Evolutionary conservation across 1,140 invertebrate genomes (phyloP).

Genomic region (Coptotermes formosanus): DNA sequence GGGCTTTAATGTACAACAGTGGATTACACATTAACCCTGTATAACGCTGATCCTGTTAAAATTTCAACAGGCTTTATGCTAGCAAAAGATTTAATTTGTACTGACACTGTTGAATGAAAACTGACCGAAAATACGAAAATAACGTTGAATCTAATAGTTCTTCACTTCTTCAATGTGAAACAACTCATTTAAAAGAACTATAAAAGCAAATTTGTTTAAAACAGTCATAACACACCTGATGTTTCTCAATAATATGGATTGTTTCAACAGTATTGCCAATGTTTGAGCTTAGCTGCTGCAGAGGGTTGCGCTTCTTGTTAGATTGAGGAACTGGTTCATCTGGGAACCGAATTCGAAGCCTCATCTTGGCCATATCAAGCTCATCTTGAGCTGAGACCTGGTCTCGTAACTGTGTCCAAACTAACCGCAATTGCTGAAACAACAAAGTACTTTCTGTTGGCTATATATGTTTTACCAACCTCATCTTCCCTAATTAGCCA

Average conservation of each 20-base stretch:
- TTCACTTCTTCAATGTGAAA: too few species aligned
- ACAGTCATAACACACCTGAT: conserved; percentile 47
- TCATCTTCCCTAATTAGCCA: too few species aligned
- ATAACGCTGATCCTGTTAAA: too few species aligned
- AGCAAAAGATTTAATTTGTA: too few species aligned
- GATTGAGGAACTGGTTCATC: conserved; percentile 42
- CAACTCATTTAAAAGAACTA: too few species aligned
- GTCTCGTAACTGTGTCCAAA: conserved; percentile 61
- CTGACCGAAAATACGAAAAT: too few species aligned
- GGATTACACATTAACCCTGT: too few species aligned
- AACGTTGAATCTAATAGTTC: too few species aligned
- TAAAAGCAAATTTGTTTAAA: neutral
- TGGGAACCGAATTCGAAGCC: conserved; percentile 56
- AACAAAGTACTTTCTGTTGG: neutral
- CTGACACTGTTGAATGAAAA: too few species aligned
- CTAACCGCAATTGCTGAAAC: conserved; percentile 47
- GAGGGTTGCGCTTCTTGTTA: conserved; percentile 33
- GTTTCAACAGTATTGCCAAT: conserved; percentile 44
- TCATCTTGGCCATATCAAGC: conserved; percentile 69
- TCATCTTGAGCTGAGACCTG: conserved; percentile 67
- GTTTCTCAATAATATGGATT: conserved; percentile 50
- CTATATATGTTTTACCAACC: neutral
- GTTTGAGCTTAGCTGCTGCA: conserved; percentile 37
- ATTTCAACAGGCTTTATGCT: too few species aligned
- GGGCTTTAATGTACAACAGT: too few species aligned